phyloP scores from a whole-genome alignment of 2,888 invertebrate genomes.

The Drepana falcataria region DNA sequence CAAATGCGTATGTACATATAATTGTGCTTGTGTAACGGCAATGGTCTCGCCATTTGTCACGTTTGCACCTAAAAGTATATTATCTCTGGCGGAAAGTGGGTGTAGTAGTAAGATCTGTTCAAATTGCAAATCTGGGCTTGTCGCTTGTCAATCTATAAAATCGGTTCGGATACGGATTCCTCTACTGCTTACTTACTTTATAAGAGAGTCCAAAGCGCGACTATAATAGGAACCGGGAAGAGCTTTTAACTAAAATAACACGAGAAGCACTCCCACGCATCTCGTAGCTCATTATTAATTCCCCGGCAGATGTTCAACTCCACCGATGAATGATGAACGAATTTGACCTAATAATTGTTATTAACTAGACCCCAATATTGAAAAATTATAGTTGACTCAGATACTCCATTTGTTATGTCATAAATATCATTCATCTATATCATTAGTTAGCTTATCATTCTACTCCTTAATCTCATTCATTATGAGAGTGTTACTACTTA shows the following conservation, averaged over 20 bases:
- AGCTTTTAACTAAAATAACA: constrained; percentile 41
- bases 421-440: background rate
- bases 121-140: too few species aligned
- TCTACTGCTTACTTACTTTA: constrained; percentile 5
- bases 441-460: constrained; percentile 5
- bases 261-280: constrained; percentile 31
- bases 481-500: constrained; percentile 6
- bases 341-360: constrained; percentile 46
- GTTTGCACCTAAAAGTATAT: too few species aligned
- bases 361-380: constrained; percentile 15
- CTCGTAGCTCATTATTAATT: constrained; percentile 14
- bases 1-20: too few species aligned
- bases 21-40: too few species aligned
- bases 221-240: constrained; percentile 30
- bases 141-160: background rate
- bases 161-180: background rate
- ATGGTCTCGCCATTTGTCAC: too few species aligned
- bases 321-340: constrained; percentile 30
- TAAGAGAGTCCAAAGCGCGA: constrained; percentile 10
- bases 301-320: constrained; percentile 38
- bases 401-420: constrained; percentile 7
- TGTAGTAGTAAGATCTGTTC: too few species aligned
- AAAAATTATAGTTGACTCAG: constrained; percentile 6
- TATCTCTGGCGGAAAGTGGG: too few species aligned
- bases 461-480: constrained; percentile 6